Evolutionary conservation across 2,888 invertebrate species (phyloP).

Genomic region (Synergus japonicus): DNA sequence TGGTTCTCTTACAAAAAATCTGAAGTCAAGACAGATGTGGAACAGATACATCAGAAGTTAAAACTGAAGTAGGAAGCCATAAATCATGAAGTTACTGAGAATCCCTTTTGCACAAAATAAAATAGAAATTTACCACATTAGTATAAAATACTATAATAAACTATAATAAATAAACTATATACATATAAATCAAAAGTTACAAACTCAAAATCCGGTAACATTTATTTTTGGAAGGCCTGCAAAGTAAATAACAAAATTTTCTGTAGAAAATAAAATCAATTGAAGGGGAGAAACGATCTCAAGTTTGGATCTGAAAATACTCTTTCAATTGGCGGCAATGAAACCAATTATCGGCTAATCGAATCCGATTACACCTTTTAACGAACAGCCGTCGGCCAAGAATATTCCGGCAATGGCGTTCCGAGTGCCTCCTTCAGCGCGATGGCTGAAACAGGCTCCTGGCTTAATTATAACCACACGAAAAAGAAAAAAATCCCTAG

Average conservation of each 20-base stretch:
- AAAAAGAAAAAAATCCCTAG: slow-evolving; percentile 13
- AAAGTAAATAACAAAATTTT: too few species aligned
- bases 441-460: slow-evolving; percentile 55
- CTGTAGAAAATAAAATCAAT: not conserved
- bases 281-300: not conserved
- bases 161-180: too few species aligned
- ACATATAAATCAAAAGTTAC: too few species aligned
- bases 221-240: too few species aligned
- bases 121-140: not conserved
- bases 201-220: too few species aligned
- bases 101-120: not conserved
- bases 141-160: too few species aligned
- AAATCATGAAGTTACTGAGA: not conserved
- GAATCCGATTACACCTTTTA: slow-evolving; percentile 51
- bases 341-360: slow-evolving; percentile 44
- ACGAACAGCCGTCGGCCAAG: slow-evolving; percentile 35
- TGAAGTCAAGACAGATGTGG: slow-evolving; percentile 13
- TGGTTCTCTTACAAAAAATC: not conserved
- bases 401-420: slow-evolving; percentile 57
- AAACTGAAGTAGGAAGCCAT: not conserved
- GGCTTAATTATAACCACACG: slow-evolving; percentile 62
- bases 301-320: slow-evolving; percentile 1
- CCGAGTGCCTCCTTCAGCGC: slow-evolving; percentile 45
- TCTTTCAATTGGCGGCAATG: slow-evolving; percentile 25
- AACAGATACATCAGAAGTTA: slow-evolving; percentile 10